Evolutionary conservation across 2,113 vertebrate genomes (phyloP), one percentile per base, ranked within the genome.

Genomic region (Hypanus sabinus): DNA sequence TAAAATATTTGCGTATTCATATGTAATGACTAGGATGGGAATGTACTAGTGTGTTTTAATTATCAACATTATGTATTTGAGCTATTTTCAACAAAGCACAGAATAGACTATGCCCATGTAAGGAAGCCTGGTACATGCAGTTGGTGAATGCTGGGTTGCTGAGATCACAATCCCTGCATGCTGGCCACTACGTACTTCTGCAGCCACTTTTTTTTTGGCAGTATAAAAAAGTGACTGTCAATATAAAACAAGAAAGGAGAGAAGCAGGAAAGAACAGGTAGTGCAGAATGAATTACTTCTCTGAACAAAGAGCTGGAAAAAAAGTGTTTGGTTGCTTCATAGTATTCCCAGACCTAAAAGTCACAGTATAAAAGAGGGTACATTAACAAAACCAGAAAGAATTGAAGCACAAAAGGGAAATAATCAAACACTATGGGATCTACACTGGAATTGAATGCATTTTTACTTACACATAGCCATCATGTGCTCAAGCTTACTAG

Each of bases 361-460:
- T 96, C 96, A 95, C 96, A 96, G 97, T 97, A 97, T 97, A 94
- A 97, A 97, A 96, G 95, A 96, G 95, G 95, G 96, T 95, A 96
- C 96, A 97, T 97, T 97, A 97, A 97, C 95, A 97, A 95, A 96
- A 97, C 96, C 97, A 95, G 97, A 96, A 97, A 97, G 97, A 97
- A 97, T 97, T 97, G 96, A 97, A 97, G 96, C 96, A 97, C 96
- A 96, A 97, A 97, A 97, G 97, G 97, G 97, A 97, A 97, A 96
- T 97, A 93, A 97, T 95, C 95, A 95, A 94, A 97, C 96, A 96
- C 96, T 97, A 96, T 94, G 91, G 97, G 96, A 97, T 98, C 97
- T 98, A 98, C 96, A 98, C 98, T 97, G 97, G 97, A 98, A 97
- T 97, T 98, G 99, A 99, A 99, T 99, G 98, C 98, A 99, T 99